These are phyloP conservation scores for Erpobdella octoculata DNA, from an alignment of 2,888 invertebrate species.

Conservation along the genomic window DNA sequence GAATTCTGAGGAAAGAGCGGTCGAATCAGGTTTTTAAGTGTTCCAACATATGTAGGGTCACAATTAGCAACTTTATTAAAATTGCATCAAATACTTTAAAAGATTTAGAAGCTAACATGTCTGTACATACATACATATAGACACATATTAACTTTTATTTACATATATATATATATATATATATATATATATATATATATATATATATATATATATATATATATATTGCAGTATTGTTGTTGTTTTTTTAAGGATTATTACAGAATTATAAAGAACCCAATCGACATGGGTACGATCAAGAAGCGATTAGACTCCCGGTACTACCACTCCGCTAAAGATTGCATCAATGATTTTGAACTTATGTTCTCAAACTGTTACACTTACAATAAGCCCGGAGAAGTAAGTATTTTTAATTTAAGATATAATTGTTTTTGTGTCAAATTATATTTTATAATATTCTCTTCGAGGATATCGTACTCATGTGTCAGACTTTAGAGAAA, in stretches of 20 bases:
- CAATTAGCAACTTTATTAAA: too few relatives aligned
- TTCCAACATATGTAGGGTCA: too few relatives aligned
- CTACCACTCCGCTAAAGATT: conserved; percentile 88
- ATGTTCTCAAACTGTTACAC: conserved; percentile 97
- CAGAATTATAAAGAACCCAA: conserved; percentile 90
- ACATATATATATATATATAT: background rate
- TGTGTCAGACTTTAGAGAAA: conserved; percentile 92
- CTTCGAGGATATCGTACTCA: conserved; percentile 80
- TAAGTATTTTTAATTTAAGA: conserved; percentile 35
- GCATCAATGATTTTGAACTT: conserved; percentile 87
- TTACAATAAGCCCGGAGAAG: conserved; percentile 92
- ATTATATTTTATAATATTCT: background rate
- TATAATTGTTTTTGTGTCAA: too few relatives aligned
- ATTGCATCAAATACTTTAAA: background rate
- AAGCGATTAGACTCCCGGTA: conserved; percentile 88
- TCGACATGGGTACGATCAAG: conserved; percentile 95
- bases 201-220: background rate
- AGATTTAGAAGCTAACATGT: too few relatives aligned
- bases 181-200: background rate
- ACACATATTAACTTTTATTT: background rate
- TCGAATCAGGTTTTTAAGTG: too few relatives aligned
- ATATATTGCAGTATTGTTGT: background rate
- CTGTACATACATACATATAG: background rate
- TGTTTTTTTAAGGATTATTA: conserved; percentile 74
- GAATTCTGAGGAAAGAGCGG: too few relatives aligned